These are phyloP conservation scores for Diplodus sargus DNA, from an alignment of 2,797 vertebrate genomes.

Conservation along the genomic window DNA sequence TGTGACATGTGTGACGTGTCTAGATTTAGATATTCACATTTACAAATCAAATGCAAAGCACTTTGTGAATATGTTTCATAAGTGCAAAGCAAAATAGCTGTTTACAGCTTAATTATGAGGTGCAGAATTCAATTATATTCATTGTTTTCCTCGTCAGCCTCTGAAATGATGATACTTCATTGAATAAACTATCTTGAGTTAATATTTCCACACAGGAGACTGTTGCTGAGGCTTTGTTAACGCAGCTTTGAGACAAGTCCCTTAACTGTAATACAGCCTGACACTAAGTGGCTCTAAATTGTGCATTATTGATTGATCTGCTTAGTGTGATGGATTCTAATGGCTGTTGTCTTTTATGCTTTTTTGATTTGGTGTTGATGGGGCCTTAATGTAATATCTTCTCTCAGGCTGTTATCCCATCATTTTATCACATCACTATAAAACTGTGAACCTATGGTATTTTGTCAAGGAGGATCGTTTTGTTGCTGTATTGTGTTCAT, in stretches of 20 bases:
- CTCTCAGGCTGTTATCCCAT: not conserved
- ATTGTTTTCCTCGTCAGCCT: not conserved
- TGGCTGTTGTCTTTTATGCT: not conserved
- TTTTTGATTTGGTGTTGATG: not conserved
- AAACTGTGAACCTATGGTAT: not conserved
- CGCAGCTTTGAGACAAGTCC: not conserved
- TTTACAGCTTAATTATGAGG: not conserved
- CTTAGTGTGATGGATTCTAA: conserved; percentile 2
- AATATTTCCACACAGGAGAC: conserved; percentile 4
- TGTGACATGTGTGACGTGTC: too few relatives aligned
- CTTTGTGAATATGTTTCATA: too few relatives aligned
- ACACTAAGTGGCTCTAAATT: conserved; percentile 10
- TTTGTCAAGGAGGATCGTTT: not conserved
- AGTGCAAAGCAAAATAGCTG: not conserved
- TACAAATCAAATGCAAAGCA: too few relatives aligned
- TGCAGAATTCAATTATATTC: not conserved
- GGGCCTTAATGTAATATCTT: not conserved
- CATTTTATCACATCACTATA: not conserved
- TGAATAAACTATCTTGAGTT: not conserved
- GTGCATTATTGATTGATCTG: not conserved
- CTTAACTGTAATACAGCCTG: not conserved
- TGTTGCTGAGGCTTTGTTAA: not conserved
- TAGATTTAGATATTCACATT: too few relatives aligned
- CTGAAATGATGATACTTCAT: conserved; percentile 8
- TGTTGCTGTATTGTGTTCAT: not conserved